These are phyloP conservation scores for Neocloeon triangulifer DNA, from an alignment of 1,140 invertebrate species.

Conservation along the genomic window DNA sequence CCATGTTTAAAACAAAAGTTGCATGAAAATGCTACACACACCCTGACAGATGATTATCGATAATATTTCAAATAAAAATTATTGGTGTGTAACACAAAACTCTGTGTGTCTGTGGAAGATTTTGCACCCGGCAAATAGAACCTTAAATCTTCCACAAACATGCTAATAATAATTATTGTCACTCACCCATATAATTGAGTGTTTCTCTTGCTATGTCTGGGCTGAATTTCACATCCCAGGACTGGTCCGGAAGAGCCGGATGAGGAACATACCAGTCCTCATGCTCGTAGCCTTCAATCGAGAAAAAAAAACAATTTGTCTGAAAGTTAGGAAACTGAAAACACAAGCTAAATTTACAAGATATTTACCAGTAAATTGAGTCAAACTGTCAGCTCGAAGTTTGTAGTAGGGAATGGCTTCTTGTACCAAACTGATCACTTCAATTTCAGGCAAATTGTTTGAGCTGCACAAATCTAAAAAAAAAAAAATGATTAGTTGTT, in stretches of 20 bases:
- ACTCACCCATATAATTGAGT: slow-evolving; percentile 95
- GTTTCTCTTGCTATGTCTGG: slow-evolving; percentile 88
- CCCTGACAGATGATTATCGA: no score
- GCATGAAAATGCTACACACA: no score
- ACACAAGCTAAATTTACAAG: no score
- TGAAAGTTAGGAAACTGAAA: no score
- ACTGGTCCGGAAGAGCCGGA: slow-evolving; percentile 46
- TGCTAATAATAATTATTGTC: slow-evolving; percentile 7
- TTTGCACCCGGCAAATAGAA: no score
- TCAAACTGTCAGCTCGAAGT: slow-evolving; percentile 78
- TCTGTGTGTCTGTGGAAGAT: no score
- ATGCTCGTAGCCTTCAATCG: slow-evolving; percentile 64
- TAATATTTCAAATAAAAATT: no score
- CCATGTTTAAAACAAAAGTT: no score
- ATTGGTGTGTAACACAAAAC: no score
- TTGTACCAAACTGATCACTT: slow-evolving; percentile 82
- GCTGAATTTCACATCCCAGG: slow-evolving; percentile 60
- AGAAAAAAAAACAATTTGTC: slow-evolving; percentile 2
- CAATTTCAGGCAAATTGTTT: slow-evolving; percentile 72
- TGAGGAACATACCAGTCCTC: slow-evolving; percentile 82
- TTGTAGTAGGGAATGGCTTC: slow-evolving; percentile 89
- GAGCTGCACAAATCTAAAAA: slow-evolving; percentile 64
- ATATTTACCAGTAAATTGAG: slow-evolving; percentile 65
- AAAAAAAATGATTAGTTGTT: slow-evolving; percentile 12
- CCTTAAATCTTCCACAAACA: no score